Evolutionary conservation across 2,888 invertebrate species (phyloP).

Genomic region (Alsophila aescularia): DNA sequence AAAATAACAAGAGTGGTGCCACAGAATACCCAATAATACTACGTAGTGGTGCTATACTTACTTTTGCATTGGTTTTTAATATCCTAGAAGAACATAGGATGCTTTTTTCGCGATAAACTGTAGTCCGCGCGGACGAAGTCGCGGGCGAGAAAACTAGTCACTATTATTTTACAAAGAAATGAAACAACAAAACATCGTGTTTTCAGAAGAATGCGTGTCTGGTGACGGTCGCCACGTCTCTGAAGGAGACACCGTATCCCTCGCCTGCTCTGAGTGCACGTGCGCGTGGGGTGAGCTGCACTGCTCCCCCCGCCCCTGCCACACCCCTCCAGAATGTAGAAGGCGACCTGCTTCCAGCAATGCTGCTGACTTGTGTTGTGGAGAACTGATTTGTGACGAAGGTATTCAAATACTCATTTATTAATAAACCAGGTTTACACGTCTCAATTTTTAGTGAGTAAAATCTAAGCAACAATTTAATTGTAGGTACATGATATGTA

Average conservation of each 20-base stretch:
- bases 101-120: no score
- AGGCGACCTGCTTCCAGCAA: conserved; percentile 41
- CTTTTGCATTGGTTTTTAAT: no score
- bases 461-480: neutral
- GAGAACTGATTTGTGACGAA: conserved; percentile 62
- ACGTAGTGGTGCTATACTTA: no score
- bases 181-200: neutral
- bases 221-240: conserved; percentile 61
- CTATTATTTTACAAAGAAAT: neutral
- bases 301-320: conserved; percentile 62
- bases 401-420: conserved; percentile 42
- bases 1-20: no score
- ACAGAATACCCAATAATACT: no score
- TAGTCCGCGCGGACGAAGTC: no score
- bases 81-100: no score
- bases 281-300: conserved; percentile 66
- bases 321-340: conserved; percentile 49
- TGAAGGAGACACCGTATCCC: conserved; percentile 57
- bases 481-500: no score
- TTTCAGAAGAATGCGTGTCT: conserved; percentile 62
- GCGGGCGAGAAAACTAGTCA: no score
- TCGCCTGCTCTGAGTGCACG: conserved; percentile 65
- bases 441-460: no score
- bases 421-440: no score
- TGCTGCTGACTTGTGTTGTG: conserved; percentile 62